Base-by-base conservation (phyloP, 2,888 invertebrate species). In the Phengaris arion region DNA sequence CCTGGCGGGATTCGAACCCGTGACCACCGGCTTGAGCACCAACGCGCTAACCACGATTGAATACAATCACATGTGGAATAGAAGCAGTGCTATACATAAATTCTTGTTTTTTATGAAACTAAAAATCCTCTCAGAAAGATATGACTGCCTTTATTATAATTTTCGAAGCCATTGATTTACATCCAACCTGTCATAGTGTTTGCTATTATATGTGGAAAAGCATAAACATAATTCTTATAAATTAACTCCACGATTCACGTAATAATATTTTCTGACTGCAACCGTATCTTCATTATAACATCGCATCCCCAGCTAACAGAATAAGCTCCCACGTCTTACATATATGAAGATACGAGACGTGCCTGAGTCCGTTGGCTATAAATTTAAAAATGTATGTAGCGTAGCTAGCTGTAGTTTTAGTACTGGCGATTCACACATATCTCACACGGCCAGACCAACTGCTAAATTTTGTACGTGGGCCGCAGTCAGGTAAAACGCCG, bases 361-460 rank as follows among this genome's bases (percentile, higher is more conserved):
- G 77, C 76, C 77, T 79, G 76, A 76, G 74, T 74, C 77, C 77
- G 82, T 82, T 82, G 82, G 84, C 81, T 81, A 83, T 85, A 85
- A 84, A 85, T 84, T 87, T 85, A 85, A 85, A 86, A 86, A 85
- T 85, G 84, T 82, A 86, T 85, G 81, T 78, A 77, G 78, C 75
- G 6, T 45, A n/a, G 64, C 76, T 76, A 75, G 64, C 76, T 77
- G 76, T 77, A 77, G 77, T 78, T 80, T 76, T 78, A 79, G 76
- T 79, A 77, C 78, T 73, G 75, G 77, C 79, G 73, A 77, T 79
- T 76, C 22, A 35, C 64, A 64, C 35, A 35, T 64, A 64, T 13
- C 64, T 64, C 64, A 64, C 64, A 22, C 55, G 55, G 54, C 59
- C 52, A 52, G 52, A 52, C 12, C 8, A 9, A 35, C 64, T 45